Conservation (phyloP, 2,888 invertebrate species). For the Netelia fuscicornis region DNA sequence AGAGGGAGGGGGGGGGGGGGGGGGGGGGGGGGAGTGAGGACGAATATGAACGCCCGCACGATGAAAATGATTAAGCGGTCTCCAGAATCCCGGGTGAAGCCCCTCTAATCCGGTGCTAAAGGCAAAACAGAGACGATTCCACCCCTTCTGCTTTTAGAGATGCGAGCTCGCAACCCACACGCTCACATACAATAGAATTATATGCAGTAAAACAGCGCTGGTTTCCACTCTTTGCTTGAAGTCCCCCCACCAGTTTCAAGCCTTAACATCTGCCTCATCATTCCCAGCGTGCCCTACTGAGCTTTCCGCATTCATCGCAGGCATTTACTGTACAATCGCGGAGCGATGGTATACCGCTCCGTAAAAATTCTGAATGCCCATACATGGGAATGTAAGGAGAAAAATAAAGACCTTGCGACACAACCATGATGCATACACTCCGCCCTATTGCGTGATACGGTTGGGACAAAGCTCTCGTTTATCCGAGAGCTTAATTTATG, state of each 20-base stretch:
- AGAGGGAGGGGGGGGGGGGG: slow-evolving; percentile 33
- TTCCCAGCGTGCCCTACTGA: slow-evolving; percentile 27
- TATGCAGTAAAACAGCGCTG: slow-evolving; percentile 1
- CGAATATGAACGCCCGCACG: slow-evolving; percentile 69
- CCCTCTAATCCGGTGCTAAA: slow-evolving; percentile 82
- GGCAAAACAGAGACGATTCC: slow-evolving; percentile 81
- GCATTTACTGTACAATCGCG: neutral
- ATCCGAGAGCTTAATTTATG: no score
- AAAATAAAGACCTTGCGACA: no score
- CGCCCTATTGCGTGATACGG: no score
- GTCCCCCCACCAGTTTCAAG: slow-evolving; percentile 12
- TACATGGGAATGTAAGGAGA: no score
- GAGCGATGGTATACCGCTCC: no score
- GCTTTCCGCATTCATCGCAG: slow-evolving; percentile 18
- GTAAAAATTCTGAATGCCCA: no score
- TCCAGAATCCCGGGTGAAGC: slow-evolving; percentile 80
- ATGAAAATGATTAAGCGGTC: slow-evolving; percentile 83
- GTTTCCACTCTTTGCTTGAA: neutral
- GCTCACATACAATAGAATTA: neutral
- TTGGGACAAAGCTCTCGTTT: no score
- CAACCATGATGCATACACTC: no score
- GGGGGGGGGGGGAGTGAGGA: slow-evolving; percentile 41
- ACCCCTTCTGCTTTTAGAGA: slow-evolving; percentile 63
- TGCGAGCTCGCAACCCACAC: neutral
- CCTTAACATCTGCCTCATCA: slow-evolving; percentile 22